Conservation (phyloP, 2,113 vertebrate species). For the Sorex fumeus region DNA sequence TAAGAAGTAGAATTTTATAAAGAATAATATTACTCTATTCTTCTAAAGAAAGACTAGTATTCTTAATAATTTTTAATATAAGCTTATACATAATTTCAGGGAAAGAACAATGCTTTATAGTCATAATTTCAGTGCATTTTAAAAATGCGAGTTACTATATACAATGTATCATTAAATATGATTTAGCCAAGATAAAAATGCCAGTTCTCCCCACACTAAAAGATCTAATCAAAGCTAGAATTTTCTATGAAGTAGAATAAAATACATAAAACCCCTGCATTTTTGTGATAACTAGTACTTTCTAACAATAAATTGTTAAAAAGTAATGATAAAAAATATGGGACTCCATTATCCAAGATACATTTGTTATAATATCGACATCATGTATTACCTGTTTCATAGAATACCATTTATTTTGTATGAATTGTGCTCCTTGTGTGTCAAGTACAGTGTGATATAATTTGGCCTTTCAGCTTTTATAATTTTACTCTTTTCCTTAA, state of each 20-base stretch:
- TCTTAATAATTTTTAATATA: conserved; percentile 58
- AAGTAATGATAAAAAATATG: conserved; percentile 21
- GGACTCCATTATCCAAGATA: conserved; percentile 6
- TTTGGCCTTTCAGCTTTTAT: background rate
- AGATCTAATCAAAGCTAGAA: conserved; percentile 54
- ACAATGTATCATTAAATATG: conserved; percentile 37
- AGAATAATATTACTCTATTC: conserved; percentile 55
- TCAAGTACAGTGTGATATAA: background rate
- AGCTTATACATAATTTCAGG: conserved; percentile 7
- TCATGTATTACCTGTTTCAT: background rate
- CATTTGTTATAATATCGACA: conserved; percentile 12
- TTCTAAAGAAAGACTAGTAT: conserved; percentile 51
- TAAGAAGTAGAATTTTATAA: conserved; percentile 58
- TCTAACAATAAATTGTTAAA: conserved; percentile 22
- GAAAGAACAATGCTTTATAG: conserved; percentile 49
- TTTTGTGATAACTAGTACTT: conserved; percentile 43
- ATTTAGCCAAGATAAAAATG: conserved; percentile 63
- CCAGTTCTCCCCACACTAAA: background rate
- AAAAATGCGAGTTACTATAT: conserved; percentile 27
- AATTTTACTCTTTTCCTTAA: background rate
- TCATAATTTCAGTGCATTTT: background rate
- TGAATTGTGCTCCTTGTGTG: background rate
- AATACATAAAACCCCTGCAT: background rate
- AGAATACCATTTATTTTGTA: background rate
- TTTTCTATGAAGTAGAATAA: conserved; percentile 12